These are phyloP conservation scores for Solenodon paradoxus DNA, from an alignment of 2,113 vertebrate genomes.

Conservation along the genomic window DNA sequence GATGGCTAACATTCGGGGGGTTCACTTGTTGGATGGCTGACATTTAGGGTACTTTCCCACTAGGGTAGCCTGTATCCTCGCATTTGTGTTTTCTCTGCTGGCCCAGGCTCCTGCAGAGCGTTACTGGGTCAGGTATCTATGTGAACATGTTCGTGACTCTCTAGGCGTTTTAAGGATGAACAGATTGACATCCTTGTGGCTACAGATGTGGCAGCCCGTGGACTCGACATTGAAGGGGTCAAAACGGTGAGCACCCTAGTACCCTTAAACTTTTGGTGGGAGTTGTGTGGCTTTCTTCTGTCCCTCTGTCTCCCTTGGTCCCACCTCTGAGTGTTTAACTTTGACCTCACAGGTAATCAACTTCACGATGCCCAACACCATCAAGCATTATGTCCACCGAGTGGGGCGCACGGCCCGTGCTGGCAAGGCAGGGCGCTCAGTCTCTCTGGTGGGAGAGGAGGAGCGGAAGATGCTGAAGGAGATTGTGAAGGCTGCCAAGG, in stretches of 20 bases:
- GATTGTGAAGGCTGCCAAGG: conserved; percentile 92
- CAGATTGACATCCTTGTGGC: conserved; percentile 97
- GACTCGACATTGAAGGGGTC: conserved; percentile 96
- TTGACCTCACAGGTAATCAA: conserved; percentile 91
- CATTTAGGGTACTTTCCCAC: not conserved
- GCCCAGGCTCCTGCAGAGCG: not conserved
- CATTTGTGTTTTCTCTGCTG: not conserved
- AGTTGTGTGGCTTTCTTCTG: not conserved
- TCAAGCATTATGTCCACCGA: conserved; percentile 96
- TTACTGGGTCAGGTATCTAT: not conserved
- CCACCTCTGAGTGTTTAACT: not conserved
- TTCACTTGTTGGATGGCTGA: not conserved
- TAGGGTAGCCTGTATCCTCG: not conserved
- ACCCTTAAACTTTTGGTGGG: not conserved
- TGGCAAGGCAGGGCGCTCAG: conserved; percentile 91
- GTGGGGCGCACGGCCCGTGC: conserved; percentile 96
- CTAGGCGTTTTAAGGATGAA: conserved; percentile 98
- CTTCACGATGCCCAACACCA: conserved; percentile 98
- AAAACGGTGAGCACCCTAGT: conserved; percentile 90
- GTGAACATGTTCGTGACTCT: conserved; percentile 33
- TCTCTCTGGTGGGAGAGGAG: conserved; percentile 95
- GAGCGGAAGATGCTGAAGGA: conserved; percentile 97
- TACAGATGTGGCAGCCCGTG: conserved; percentile 96
- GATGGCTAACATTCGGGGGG: too few species aligned
- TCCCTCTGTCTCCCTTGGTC: not conserved